phyloP scores from a whole-genome alignment of 1,140 invertebrate species.

The Drosophila leontia region DNA sequence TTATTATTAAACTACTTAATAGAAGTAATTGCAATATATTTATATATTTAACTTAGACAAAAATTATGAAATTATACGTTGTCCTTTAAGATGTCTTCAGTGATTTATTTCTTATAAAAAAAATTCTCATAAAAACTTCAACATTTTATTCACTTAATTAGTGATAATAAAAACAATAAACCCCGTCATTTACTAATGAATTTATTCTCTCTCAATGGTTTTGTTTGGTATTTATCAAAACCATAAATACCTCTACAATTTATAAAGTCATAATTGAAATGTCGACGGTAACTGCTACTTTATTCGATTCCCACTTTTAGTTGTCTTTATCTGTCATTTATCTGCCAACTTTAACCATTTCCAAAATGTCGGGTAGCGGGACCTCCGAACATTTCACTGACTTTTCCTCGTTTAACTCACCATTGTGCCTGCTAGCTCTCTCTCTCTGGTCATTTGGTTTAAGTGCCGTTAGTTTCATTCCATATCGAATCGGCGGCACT shows the following conservation, averaged over 20 bases:
- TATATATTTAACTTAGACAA: too few species aligned
- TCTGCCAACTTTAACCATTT: constrained; percentile 43
- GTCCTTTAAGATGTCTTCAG: too few species aligned
- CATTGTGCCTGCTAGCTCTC: constrained; percentile 43
- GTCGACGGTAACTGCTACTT: constrained; percentile 18
- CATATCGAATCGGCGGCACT: constrained; percentile 44
- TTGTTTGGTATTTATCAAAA: too few species aligned
- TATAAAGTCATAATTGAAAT: constrained; percentile 14
- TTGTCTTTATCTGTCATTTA: constrained; percentile 44
- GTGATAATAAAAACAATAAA: background rate
- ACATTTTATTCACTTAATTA: background rate
- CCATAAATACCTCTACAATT: background rate
- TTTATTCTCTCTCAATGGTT: background rate
- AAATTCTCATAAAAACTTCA: background rate
- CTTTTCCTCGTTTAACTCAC: constrained; percentile 38
- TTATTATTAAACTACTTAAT: too few species aligned
- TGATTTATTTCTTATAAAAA: background rate
- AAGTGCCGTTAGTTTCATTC: constrained; percentile 65
- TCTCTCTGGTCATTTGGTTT: constrained; percentile 54
- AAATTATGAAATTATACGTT: too few species aligned
- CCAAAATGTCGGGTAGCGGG: constrained; percentile 7
- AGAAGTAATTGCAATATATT: too few species aligned
- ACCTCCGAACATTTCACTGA: constrained; percentile 28
- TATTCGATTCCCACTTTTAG: constrained; percentile 20
- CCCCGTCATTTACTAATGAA: background rate